Evolutionary conservation across 1,140 invertebrate species (phyloP).

Genomic region (Rhyzopertha dominica): DNA sequence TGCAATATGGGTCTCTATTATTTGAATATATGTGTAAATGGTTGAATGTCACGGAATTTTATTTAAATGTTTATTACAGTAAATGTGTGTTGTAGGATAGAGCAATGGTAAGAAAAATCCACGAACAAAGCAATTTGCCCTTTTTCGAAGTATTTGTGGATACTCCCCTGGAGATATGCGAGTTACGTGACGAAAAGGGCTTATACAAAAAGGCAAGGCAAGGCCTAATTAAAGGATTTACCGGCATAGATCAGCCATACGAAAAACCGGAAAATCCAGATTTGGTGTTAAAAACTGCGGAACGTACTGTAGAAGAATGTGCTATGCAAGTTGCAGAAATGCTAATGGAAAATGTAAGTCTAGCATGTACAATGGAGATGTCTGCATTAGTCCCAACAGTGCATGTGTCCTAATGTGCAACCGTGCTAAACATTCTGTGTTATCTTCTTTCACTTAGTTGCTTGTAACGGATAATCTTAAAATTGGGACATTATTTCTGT

Average conservation of each 20-base stretch:
- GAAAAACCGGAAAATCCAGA: slow-evolving; percentile 83
- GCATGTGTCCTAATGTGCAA: too few relatives aligned
- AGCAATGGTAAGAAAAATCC: slow-evolving; percentile 78
- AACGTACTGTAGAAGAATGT: slow-evolving; percentile 72
- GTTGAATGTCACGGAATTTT: too few relatives aligned
- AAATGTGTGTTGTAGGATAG: too few relatives aligned
- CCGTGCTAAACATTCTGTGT: too few relatives aligned
- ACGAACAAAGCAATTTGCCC: slow-evolving; percentile 73
- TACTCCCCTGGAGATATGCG: slow-evolving; percentile 86
- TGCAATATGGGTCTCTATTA: too few relatives aligned
- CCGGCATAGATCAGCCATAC: slow-evolving; percentile 91
- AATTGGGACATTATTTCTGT: too few relatives aligned
- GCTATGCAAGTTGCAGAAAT: slow-evolving; percentile 70
- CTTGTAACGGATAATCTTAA: too few relatives aligned
- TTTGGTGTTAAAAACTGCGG: slow-evolving; percentile 75
- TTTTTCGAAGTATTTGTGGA: slow-evolving; percentile 96
- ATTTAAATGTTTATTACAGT: too few relatives aligned
- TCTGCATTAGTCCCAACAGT: too few relatives aligned
- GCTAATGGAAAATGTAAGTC: slow-evolving; percentile 55
- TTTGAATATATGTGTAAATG: too few relatives aligned
- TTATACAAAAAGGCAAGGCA: slow-evolving; percentile 95
- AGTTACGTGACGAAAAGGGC: slow-evolving; percentile 90
- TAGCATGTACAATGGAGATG: too few relatives aligned
- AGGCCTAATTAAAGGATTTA: slow-evolving; percentile 94
- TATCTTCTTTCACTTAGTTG: too few relatives aligned